Conservation (phyloP, 2,888 invertebrate species). For the Stenoptilia bipunctidactyla region DNA sequence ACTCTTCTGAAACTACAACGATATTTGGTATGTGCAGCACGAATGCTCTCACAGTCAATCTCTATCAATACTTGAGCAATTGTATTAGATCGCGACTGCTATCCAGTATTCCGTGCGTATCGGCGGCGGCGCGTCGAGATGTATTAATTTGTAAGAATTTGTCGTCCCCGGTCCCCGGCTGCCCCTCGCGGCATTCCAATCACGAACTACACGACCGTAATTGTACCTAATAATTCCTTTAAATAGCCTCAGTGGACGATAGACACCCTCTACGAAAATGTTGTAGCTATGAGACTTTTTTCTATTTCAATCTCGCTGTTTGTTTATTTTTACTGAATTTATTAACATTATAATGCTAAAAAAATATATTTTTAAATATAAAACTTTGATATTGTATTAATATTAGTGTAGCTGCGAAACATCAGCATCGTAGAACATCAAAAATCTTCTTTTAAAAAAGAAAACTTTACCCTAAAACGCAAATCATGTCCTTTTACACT, state of each 20-base stretch:
- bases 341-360: no score
- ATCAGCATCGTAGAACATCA: no score
- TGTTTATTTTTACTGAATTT: no score
- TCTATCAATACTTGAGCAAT: slow-evolving; percentile 28
- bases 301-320: no score
- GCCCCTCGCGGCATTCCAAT: slow-evolving; percentile 50
- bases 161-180: slow-evolving; percentile 45
- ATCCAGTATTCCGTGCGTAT: slow-evolving; percentile 64
- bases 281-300: no score
- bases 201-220: slow-evolving; percentile 68
- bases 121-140: slow-evolving; percentile 44
- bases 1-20: no score
- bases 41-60: slow-evolving; percentile 27
- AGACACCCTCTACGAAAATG: not conserved
- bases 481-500: no score
- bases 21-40: not conserved
- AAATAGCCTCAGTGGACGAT: slow-evolving; percentile 37
- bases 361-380: no score
- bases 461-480: no score
- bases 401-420: no score
- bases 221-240: slow-evolving; percentile 69
- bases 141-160: slow-evolving; percentile 72
- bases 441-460: no score
- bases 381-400: no score
- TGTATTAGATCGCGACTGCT: slow-evolving; percentile 31